Evolutionary conservation across 2,113 vertebrate genomes (phyloP), one percentile per base, ranked within the genome.

Genomic region (Scomber japonicus): DNA sequence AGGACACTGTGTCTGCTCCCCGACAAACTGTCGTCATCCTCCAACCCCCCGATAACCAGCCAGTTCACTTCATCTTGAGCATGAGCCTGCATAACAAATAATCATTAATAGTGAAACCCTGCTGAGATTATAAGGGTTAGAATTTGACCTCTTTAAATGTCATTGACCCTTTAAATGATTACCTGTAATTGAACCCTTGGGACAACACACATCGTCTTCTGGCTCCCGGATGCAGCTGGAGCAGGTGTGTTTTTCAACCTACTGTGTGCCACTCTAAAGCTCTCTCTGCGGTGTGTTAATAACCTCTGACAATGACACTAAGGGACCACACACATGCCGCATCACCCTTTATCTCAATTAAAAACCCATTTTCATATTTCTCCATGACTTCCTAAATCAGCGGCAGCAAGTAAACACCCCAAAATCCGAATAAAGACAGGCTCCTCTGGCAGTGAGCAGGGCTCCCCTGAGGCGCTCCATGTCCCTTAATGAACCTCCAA

Each of bases 401-500:
- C 89, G 79, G 27, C 68, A 71, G 78, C 81, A 86, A 87, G 90
- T 79, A 94, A 90, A 90, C 90, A 85, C 80, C 91, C 77, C 50
- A 66, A 89, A 85, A 85, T 82, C 71, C 45, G 30, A 82, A 85
- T 67, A 82, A 82, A 79, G 85, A 81, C 63, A 69, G 62, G 66
- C 72, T 89, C 85, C 85, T 82, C 75, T 85, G 77, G 88, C 85
- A 83, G 82, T 66, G 62, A 86, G 67, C 48, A 21, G 74, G 67
- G 64, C 84, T 82, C 90, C 88, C 90, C 63, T 31, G 88, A 88
- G 93, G 92, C 54, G 7, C 62, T 64, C 72, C 73, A 65, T 88
- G 92, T 92, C 89, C 88, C 86, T 91, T 94, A 94, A 93, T 93
- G 91, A 94, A 93, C 85, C 92, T 86, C 91, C 91, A 94, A 94